Percentiles rank a stretch among this genome's conserved stretches.
Conservation (phyloP, 1,140 invertebrate genomes). For the Thaumetopoea pityocampa region DNA sequence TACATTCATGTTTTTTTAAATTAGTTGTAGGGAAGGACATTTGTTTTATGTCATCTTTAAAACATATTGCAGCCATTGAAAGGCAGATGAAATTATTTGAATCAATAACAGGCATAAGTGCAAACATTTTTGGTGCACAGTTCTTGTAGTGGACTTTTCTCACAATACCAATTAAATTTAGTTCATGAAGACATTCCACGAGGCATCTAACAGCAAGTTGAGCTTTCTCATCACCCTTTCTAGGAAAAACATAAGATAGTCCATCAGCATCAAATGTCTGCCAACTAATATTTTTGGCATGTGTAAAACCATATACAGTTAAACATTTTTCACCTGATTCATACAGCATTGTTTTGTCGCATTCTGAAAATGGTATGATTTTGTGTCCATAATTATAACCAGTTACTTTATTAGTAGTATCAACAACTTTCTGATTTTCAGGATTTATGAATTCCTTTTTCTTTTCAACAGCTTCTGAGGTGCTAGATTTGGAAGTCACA, state of each 20-base stretch:
- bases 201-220: slow-evolving; percentile 58
- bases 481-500: slow-evolving; percentile 38
- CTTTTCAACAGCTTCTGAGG: slow-evolving; percentile 38
- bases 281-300: slow-evolving; percentile 55
- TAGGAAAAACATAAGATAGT: slow-evolving; percentile 59
- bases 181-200: slow-evolving; percentile 48
- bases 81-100: slow-evolving; percentile 51
- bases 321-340: slow-evolving; percentile 58
- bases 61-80: slow-evolving; percentile 59
- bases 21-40: slow-evolving; percentile 64
- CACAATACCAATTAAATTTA: slow-evolving; percentile 57
- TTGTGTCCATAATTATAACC: slow-evolving; percentile 63
- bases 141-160: slow-evolving; percentile 64
- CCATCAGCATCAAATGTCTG: slow-evolving; percentile 63
- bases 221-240: slow-evolving; percentile 60
- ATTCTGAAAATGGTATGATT: slow-evolving; percentile 57
- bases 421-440: slow-evolving; percentile 48
- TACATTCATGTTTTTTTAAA: slow-evolving; percentile 50
- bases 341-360: slow-evolving; percentile 61
- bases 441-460: slow-evolving; percentile 46
- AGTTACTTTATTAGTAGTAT: slow-evolving; percentile 36
- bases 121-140: slow-evolving; percentile 66
- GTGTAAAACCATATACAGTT: slow-evolving; percentile 65
- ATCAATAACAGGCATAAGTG: slow-evolving; percentile 65
- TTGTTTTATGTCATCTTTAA: slow-evolving; percentile 67